These are phyloP conservation scores for Malurus cyaneus DNA, from an alignment of 2,113 vertebrate species.

Conservation along the genomic window DNA sequence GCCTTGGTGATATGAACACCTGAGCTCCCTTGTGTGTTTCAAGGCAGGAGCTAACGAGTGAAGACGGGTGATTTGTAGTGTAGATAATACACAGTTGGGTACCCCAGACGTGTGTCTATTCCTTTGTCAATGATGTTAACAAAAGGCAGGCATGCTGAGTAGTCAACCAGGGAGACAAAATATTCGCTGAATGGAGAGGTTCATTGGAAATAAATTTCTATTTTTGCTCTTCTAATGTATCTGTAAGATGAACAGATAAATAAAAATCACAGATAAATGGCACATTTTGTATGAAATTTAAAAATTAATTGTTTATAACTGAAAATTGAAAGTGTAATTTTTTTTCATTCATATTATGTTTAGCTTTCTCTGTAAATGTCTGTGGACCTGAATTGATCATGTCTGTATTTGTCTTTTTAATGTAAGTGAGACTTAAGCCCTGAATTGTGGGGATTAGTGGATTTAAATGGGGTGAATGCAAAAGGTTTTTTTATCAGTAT, in stretches of 20 bases:
- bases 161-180: neutral
- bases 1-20: constrained; percentile 56
- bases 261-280: neutral
- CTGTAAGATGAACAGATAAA: neutral
- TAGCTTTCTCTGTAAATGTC: neutral
- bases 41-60: constrained; percentile 18
- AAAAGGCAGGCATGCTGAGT: constrained; percentile 31
- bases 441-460: neutral
- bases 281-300: neutral
- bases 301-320: neutral
- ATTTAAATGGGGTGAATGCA: neutral
- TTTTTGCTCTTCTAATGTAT: neutral
- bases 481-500: neutral
- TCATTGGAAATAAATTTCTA: neutral
- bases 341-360: neutral
- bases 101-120: constrained; percentile 7
- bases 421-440: neutral
- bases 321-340: neutral
- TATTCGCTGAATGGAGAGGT: neutral
- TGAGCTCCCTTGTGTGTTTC: constrained; percentile 45
- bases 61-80: constrained; percentile 63
- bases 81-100: constrained; percentile 60
- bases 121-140: constrained; percentile 48
- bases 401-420: neutral
- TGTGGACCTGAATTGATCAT: neutral